Base-by-base conservation (phyloP, 2,888 invertebrate species). In the Drosophila flavopinicola region DNA sequence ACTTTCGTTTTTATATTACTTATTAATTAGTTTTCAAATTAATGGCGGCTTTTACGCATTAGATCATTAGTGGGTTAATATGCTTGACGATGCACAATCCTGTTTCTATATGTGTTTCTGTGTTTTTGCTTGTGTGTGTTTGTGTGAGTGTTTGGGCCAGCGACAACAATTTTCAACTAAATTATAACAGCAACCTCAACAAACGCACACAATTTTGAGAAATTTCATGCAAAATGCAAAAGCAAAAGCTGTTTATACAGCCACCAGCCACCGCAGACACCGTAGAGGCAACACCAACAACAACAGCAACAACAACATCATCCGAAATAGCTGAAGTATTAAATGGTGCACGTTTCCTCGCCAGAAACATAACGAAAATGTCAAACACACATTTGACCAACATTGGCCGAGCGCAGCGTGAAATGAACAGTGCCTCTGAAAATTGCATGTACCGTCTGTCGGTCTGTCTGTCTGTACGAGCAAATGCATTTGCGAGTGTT, bases 341-440 rank as follows among this genome's bases (percentile, higher is more conserved):
- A 73, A 83, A 83, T 83, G 79, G 74, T 38, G 53, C 79, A 76
- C 85, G 67, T 82, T 70, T 61, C 47, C 52, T 49, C 42, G 51
- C 52, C 75, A 57, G 37, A 68, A 83, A 75, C 84, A 85, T 83
- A 79, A 73, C 84, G 86, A 80, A 80, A 80, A 85, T 80, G 86
- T 80, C 79, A 85, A 79, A 83, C 60, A 70, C 86, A 80, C 84
- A 83, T 85, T 83, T 84, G 86, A 70, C 86, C 84, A 83, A 61
- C 59, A 53, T 30, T 47, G 52, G 41, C 33, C 33, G 51, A 54
- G 54, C 70, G 20, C 78, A 78, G 78, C 83, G 47, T 71, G 78
- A 71, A 60, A 44, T 63, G 69, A 66, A 75, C 66, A 67, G 24
- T 48, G 63, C 51, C 70, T 7, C 23, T 25, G 47, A 53, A 70